Evolutionary conservation across 2,888 invertebrate species (phyloP).

Genomic region (Perithous albicinctus): DNA sequence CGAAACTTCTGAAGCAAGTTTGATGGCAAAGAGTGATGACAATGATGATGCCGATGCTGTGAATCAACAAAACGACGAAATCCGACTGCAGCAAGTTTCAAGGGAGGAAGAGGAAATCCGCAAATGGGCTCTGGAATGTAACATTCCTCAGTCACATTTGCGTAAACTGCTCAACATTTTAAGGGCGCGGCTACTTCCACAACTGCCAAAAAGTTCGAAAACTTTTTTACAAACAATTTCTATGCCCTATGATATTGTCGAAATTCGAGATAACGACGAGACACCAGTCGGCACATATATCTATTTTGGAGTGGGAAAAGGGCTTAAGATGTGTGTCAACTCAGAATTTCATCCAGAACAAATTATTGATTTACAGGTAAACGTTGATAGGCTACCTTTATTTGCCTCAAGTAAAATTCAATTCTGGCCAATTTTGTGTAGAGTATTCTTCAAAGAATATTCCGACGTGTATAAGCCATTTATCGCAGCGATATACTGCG

Average conservation of each 20-base stretch:
- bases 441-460: slow-evolving; percentile 17
- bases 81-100: background rate
- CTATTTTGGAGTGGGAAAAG: slow-evolving; percentile 62
- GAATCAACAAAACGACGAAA: background rate
- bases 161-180: slow-evolving; percentile 57
- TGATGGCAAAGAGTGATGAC: background rate
- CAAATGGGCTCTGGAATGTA: slow-evolving; percentile 54
- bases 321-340: slow-evolving; percentile 61
- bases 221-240: slow-evolving; percentile 53
- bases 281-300: slow-evolving; percentile 42
- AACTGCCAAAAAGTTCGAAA: slow-evolving; percentile 60
- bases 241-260: slow-evolving; percentile 35
- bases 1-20: background rate
- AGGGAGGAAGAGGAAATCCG: slow-evolving; percentile 31
- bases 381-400: slow-evolving; percentile 64
- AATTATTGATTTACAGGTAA: slow-evolving; percentile 63
- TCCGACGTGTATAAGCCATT: slow-evolving; percentile 62
- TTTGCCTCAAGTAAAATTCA: slow-evolving; percentile 46
- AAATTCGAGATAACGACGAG: slow-evolving; percentile 10
- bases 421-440: slow-evolving; percentile 67
- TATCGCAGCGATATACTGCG: slow-evolving; percentile 61
- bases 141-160: slow-evolving; percentile 48
- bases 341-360: slow-evolving; percentile 37
- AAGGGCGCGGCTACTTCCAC: slow-evolving; percentile 38
- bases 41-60: background rate